phyloP scores from a whole-genome alignment of 2,113 vertebrate genomes.

The Coracopsis vasa region DNA sequence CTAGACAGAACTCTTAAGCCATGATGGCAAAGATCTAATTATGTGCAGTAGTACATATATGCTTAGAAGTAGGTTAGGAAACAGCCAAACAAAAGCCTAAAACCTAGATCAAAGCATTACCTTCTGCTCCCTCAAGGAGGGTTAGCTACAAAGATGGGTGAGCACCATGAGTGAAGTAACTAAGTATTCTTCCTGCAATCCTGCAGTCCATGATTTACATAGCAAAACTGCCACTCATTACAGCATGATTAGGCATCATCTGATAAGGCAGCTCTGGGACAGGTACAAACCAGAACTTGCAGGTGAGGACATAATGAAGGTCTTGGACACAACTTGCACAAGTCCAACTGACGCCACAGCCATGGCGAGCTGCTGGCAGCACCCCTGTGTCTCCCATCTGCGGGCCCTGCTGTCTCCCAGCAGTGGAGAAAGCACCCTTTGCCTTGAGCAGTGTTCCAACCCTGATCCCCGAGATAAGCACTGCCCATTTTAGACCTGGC shows the following conservation, averaged over 20 bases:
- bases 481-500: neutral
- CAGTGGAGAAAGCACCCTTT: neutral
- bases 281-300: slow-evolving; percentile 34
- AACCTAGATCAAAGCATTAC: neutral
- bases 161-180: neutral
- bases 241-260: slow-evolving; percentile 8
- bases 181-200: neutral
- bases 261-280: slow-evolving; percentile 31
- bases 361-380: neutral
- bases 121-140: neutral
- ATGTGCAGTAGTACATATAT: neutral
- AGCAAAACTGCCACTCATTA: slow-evolving; percentile 20
- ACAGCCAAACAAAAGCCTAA: neutral
- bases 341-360: neutral
- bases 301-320: slow-evolving; percentile 22
- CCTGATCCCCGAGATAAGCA: neutral
- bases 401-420: neutral
- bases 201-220: neutral
- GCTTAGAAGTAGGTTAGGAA: neutral
- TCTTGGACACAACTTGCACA: neutral
- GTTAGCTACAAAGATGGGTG: neutral
- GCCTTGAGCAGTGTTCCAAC: neutral
- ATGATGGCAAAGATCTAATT: neutral
- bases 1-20: neutral
- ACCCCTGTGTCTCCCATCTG: neutral